A percentile compares a stretch with the other conserved stretches of the same genome.
These are phyloP conservation scores for Rhinichthys osculus DNA, from an alignment of 2,797 vertebrate species.

Conservation along the genomic window DNA sequence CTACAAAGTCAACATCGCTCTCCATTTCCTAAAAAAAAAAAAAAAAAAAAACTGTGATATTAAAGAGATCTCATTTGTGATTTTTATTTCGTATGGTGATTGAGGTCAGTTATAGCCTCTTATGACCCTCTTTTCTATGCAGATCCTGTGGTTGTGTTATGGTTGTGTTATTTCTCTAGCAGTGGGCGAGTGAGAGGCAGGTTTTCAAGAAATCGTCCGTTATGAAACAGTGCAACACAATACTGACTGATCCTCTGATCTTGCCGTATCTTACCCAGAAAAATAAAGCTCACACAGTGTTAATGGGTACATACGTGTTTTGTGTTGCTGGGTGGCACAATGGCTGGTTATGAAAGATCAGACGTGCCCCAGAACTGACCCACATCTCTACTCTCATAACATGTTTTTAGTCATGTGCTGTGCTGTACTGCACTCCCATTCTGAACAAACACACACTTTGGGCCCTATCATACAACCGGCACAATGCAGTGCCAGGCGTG, in stretches of 20 bases:
- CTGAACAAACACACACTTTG: background rate
- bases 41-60: background rate
- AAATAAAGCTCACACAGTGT: slow-evolving; percentile 3
- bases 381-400: slow-evolving; percentile 47
- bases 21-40: too few species aligned
- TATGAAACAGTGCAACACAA: slow-evolving; percentile 9
- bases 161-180: background rate
- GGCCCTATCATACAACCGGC: too few species aligned
- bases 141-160: background rate
- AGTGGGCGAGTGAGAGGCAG: slow-evolving; percentile 14
- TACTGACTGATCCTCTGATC: slow-evolving; percentile 29
- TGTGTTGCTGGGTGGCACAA: slow-evolving; percentile 48
- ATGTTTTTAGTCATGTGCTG: slow-evolving; percentile 18
- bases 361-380: slow-evolving; percentile 46
- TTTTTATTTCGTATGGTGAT: background rate
- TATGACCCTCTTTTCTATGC: background rate
- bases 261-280: background rate
- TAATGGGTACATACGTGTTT: background rate
- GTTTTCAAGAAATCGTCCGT: background rate
- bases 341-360: slow-evolving; percentile 45
- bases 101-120: background rate
- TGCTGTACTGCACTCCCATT: background rate
- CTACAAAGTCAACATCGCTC: too few species aligned
- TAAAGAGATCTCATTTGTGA: background rate
- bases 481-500: too few species aligned